Conservation (phyloP, 1,140 invertebrate genomes). For the Brachystomella parvula region DNA sequence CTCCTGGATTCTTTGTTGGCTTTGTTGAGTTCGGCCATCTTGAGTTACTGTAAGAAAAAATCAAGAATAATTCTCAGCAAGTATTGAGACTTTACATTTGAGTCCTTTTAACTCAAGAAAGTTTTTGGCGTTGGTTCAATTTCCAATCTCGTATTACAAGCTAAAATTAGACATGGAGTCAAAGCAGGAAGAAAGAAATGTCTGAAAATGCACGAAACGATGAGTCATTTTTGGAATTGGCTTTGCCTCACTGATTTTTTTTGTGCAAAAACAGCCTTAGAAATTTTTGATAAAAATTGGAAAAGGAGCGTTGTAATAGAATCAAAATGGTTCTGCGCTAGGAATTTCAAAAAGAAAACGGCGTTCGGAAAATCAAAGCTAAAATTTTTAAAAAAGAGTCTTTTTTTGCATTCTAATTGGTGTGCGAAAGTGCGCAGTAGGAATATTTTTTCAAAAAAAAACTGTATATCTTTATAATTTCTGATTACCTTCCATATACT, state of each 20-base stretch:
- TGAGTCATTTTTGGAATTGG: not conserved
- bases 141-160: not conserved
- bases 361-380: not conserved
- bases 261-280: not conserved
- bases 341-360: not conserved
- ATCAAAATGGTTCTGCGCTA: not conserved
- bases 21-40: not conserved
- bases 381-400: not conserved
- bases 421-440: not conserved
- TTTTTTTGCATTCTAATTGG: not conserved
- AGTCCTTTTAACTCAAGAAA: no score
- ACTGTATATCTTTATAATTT: not conserved
- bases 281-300: not conserved
- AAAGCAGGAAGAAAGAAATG: not conserved
- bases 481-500: constrained; percentile 4
- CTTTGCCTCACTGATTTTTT: not conserved
- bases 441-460: not conserved
- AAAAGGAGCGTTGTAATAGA: not conserved
- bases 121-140: not conserved
- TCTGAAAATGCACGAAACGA: not conserved
- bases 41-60: not conserved
- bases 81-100: no score
- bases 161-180: not conserved
- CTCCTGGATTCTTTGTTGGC: constrained; percentile 13
- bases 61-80: no score